These are phyloP conservation scores for Melolontha melolontha DNA, from an alignment of 2,888 invertebrate species.

Conservation along the genomic window DNA sequence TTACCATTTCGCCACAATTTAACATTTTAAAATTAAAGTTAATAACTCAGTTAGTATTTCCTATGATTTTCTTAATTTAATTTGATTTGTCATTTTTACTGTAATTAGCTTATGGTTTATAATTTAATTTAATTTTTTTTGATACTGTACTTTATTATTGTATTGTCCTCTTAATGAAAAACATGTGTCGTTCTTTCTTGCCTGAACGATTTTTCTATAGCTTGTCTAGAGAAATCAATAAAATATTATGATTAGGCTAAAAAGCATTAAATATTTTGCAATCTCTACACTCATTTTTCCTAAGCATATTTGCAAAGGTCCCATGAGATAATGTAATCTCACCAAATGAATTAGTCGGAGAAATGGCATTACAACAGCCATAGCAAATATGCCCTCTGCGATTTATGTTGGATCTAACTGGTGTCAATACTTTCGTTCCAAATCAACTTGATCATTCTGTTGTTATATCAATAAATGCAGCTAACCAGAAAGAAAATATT, in stretches of 20 bases:
- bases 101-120: too few relatives aligned
- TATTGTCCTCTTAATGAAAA: too few relatives aligned
- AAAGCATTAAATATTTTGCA: constrained; percentile 72
- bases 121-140: too few relatives aligned
- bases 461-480: constrained; percentile 68
- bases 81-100: too few relatives aligned
- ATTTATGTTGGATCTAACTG: constrained; percentile 74
- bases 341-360: constrained; percentile 74
- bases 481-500: constrained; percentile 75
- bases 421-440: constrained; percentile 76
- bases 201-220: too few relatives aligned
- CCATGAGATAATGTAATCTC: constrained; percentile 73
- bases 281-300: constrained; percentile 78
- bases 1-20: too few relatives aligned
- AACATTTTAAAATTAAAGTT: too few relatives aligned
- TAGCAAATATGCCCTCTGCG: constrained; percentile 75
- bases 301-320: constrained; percentile 75
- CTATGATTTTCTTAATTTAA: too few relatives aligned
- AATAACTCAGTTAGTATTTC: too few relatives aligned
- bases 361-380: constrained; percentile 76
- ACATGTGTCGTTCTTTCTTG: too few relatives aligned
- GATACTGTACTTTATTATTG: too few relatives aligned
- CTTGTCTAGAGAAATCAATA: too few relatives aligned
- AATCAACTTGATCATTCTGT: constrained; percentile 64
- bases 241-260: constrained; percentile 71